Base-by-base conservation (phyloP, 2,797 vertebrate genomes). In the Macrochelys suwanniensis region DNA sequence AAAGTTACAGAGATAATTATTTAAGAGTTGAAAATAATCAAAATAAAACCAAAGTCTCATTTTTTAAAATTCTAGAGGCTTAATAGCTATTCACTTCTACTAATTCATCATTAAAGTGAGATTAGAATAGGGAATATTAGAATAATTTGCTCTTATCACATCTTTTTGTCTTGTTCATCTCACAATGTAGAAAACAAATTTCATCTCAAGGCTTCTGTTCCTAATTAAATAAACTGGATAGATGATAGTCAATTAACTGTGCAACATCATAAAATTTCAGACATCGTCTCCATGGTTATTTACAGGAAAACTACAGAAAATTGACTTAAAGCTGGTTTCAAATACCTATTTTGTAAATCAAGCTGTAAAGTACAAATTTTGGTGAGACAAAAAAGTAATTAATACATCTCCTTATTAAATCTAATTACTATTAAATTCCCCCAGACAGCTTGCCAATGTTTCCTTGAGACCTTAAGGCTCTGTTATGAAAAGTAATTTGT, bases 351-450 rank as follows among this genome's bases (percentile, higher is more conserved):
- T 90, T 91, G 4, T 68, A 85, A 93, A 6, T n/a, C 54, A 89
- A 94, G 86, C 5, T 4, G 83, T 76, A 86, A 91, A 84, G 31
- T 12, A 85, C 21, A 85, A 83, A 51, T 82, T 85, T 87, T 80
- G 2, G 83, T n/a, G 33, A 91, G 21, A 53, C 3, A 77, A 86
- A 93, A 93, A 47, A 51, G 19, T 42, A 13, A 3, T 8, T 61
- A 76, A n/a, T 61, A 87, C 26, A 17, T 42, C 17, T 25, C 92
- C 88, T 94, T 65, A 74, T 85, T 89, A 95, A 88, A 85, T 78
- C 15, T 56, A 49, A 84, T 77, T 0, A 0, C 3, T 83, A 2
- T 85, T 88, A 89, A 31, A 80, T 33, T 90, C 4, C 33, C 80
- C 51, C 68, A 37, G 76, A 80, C 54, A 37, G 49, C 31, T 88